Evolutionary conservation across 1,140 invertebrate genomes (phyloP).

Genomic region (Hyles euphorbiae): DNA sequence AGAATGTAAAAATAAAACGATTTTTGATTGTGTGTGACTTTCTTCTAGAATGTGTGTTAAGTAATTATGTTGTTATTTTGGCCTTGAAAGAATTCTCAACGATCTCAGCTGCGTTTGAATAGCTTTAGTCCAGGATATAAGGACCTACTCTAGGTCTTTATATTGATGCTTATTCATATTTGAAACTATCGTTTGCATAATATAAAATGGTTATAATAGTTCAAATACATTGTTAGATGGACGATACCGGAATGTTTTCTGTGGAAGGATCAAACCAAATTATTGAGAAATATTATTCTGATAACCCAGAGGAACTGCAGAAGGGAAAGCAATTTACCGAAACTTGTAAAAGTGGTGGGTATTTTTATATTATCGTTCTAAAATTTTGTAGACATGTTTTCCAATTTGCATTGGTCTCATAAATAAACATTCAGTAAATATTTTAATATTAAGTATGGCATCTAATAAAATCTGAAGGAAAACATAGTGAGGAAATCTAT

Average conservation of each 20-base stretch:
- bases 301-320: conserved; percentile 34
- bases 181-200: too few relatives aligned
- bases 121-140: too few relatives aligned
- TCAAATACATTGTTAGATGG: conserved; percentile 42
- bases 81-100: too few relatives aligned
- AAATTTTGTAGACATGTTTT: neutral
- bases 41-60: neutral
- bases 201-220: neutral
- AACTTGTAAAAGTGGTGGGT: conserved; percentile 47
- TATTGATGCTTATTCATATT: too few relatives aligned
- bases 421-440: too few relatives aligned
- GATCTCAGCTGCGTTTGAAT: too few relatives aligned
- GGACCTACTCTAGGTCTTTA: too few relatives aligned
- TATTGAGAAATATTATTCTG: conserved; percentile 32
- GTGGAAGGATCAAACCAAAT: conserved; percentile 43
- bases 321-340: conserved; percentile 44
- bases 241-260: conserved; percentile 47
- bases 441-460: too few relatives aligned
- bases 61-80: neutral
- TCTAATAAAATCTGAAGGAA: too few relatives aligned
- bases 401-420: conserved; percentile 1
- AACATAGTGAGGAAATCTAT: too few relatives aligned
- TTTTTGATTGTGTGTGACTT: too few relatives aligned
- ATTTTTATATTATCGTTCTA: neutral
- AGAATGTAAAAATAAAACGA: too few relatives aligned